Percentiles rank a stretch among this genome's conserved stretches.
phyloP scores from a whole-genome alignment of 2,113 vertebrate species.

The Hepsetus odoe region DNA sequence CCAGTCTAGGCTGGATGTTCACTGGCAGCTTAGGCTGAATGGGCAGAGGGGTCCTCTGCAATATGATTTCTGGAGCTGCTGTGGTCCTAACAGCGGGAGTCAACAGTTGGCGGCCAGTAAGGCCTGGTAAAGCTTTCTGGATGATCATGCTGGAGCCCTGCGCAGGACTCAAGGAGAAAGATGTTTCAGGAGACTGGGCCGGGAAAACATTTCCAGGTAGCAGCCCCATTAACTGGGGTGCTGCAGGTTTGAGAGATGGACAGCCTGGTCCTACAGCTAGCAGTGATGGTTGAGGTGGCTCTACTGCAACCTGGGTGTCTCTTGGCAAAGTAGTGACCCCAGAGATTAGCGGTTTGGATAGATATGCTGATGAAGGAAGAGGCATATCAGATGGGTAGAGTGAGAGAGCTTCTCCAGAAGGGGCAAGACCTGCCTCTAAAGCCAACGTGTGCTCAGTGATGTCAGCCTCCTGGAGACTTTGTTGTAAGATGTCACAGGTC shows the following conservation, averaged over 20 bases:
- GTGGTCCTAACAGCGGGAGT: slow-evolving; percentile 64
- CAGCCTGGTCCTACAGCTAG: slow-evolving; percentile 78
- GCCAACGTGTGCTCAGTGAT: slow-evolving; percentile 81
- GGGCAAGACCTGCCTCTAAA: slow-evolving; percentile 73
- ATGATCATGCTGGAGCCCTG: slow-evolving; percentile 75
- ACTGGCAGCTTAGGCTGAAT: slow-evolving; percentile 81
- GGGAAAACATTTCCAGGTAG: slow-evolving; percentile 78
- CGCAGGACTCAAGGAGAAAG: slow-evolving; percentile 74
- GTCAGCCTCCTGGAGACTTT: slow-evolving; percentile 80
- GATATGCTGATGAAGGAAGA: slow-evolving; percentile 66
- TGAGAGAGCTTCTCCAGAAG: slow-evolving; percentile 66
- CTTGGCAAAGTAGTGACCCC: slow-evolving; percentile 63
- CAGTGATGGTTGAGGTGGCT: slow-evolving; percentile 78
- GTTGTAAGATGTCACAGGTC: slow-evolving; percentile 79
- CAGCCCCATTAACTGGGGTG: slow-evolving; percentile 77
- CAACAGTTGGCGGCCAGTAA: slow-evolving; percentile 65
- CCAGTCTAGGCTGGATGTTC: slow-evolving; percentile 78
- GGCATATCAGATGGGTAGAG: slow-evolving; percentile 66
- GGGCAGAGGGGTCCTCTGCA: slow-evolving; percentile 69
- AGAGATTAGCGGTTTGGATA: slow-evolving; percentile 69
- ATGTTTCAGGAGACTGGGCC: slow-evolving; percentile 68
- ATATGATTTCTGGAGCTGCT: slow-evolving; percentile 63
- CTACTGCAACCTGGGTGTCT: slow-evolving; percentile 78
- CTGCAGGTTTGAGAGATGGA: slow-evolving; percentile 75
- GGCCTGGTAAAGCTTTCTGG: slow-evolving; percentile 69